Percentiles rank a stretch among this genome's conserved stretches.
Conservation (phyloP, 2,113 vertebrate species). For the Tor tambroides region DNA sequence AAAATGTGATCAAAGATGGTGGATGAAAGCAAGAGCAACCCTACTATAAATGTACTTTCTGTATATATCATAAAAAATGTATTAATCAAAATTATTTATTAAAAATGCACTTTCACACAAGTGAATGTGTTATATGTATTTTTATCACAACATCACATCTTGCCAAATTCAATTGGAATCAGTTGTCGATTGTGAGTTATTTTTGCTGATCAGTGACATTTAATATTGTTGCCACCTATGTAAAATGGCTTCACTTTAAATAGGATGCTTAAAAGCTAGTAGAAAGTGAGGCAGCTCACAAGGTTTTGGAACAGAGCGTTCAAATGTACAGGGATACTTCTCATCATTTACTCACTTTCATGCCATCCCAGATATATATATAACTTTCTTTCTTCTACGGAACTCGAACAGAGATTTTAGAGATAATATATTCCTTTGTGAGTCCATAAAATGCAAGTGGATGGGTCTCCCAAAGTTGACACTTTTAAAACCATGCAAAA, state of each 20-base stretch:
- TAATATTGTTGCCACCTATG: not conserved
- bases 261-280: not conserved
- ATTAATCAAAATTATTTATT: conserved; percentile 3
- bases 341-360: not conserved
- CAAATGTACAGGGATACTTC: not conserved
- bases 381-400: not conserved
- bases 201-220: not conserved
- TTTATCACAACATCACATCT: not conserved
- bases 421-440: not conserved
- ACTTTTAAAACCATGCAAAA: not conserved
- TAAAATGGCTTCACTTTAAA: not conserved
- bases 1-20: not conserved
- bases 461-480: not conserved
- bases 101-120: not conserved
- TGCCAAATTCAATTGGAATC: not conserved
- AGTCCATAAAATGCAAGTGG: not conserved
- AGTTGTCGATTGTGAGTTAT: not conserved
- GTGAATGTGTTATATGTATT: not conserved
- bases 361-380: not conserved
- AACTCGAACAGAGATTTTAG: not conserved
- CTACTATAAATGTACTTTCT: not conserved
- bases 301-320: not conserved
- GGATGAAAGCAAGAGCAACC: not conserved
- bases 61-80: not conserved
- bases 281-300: not conserved